These are phyloP conservation scores for Hypocryptadius cinnamomeus DNA, from an alignment of 2,113 vertebrate species.

Conservation along the genomic window DNA sequence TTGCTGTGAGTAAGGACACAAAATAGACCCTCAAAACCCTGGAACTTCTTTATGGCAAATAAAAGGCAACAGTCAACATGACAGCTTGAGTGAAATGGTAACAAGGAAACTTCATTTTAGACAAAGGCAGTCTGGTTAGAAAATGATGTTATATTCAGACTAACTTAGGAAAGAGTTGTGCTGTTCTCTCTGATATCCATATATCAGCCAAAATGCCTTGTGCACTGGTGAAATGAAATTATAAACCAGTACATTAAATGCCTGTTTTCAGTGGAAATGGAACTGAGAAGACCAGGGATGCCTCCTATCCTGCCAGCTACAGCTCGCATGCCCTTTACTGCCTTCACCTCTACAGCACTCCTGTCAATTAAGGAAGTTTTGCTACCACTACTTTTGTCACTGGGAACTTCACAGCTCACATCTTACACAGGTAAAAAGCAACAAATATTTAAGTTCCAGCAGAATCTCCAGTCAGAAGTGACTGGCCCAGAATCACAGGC, in stretches of 20 bases:
- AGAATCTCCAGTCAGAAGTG: not conserved
- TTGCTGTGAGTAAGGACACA: not conserved
- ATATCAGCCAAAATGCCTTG: not conserved
- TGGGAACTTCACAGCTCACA: not conserved
- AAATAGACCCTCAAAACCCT: not conserved
- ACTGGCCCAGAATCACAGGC: not conserved
- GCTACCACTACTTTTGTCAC: not conserved
- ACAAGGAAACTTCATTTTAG: not conserved
- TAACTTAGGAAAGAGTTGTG: not conserved
- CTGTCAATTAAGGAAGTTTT: not conserved
- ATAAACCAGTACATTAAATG: not conserved
- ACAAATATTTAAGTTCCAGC: not conserved
- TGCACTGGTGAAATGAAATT: not conserved
- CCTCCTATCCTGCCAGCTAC: not conserved
- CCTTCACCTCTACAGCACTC: not conserved
- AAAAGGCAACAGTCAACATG: not conserved
- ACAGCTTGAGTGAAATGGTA: not conserved
- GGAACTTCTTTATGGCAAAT: not conserved
- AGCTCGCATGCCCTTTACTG: not conserved
- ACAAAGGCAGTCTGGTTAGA: not conserved
- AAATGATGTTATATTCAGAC: not conserved
- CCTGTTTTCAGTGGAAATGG: not conserved
- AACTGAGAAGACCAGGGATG: not conserved
- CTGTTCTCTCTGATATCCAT: not conserved
- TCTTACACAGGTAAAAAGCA: not conserved